phyloP scores from a whole-genome alignment of 2,113 vertebrate species.

The Embiotoca jacksoni region DNA sequence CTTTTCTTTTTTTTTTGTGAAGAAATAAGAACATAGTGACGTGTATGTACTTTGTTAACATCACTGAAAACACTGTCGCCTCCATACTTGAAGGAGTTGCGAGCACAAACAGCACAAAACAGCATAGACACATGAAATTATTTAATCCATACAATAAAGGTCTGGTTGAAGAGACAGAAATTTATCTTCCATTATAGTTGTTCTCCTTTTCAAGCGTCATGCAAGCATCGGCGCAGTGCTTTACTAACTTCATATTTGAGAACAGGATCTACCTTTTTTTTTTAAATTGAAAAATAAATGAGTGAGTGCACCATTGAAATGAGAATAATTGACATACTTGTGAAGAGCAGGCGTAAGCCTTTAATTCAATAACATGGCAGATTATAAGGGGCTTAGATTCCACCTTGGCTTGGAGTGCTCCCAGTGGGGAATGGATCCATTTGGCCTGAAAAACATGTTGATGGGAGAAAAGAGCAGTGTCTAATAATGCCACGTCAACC shows the following conservation, averaged over 20 bases:
- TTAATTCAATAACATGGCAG: conserved; percentile 85
- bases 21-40: too few species aligned
- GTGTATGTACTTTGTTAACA: not conserved
- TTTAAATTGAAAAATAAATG: conserved; percentile 70
- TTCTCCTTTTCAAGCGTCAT: conserved; percentile 8
- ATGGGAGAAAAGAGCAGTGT: conserved; percentile 40
- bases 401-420: conserved; percentile 73
- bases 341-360: conserved; percentile 72
- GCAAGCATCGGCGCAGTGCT: too few species aligned
- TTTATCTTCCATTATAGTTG: not conserved
- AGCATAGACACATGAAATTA: conserved; percentile 30
- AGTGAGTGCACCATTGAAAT: conserved; percentile 69
- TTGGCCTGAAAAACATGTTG: conserved; percentile 69
- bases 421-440: conserved; percentile 71
- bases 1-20: not conserved
- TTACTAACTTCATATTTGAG: conserved; percentile 24
- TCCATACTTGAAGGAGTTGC: not conserved
- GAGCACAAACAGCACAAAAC: too few species aligned
- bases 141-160: conserved; percentile 29
- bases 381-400: conserved; percentile 80
- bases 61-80: conserved; percentile 10
- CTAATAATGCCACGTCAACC: conserved; percentile 48
- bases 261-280: conserved; percentile 53
- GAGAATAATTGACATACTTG: conserved; percentile 75
- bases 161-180: conserved; percentile 18